Conservation (phyloP, 2,113 vertebrate species). For the Burhinus bistriatus region DNA sequence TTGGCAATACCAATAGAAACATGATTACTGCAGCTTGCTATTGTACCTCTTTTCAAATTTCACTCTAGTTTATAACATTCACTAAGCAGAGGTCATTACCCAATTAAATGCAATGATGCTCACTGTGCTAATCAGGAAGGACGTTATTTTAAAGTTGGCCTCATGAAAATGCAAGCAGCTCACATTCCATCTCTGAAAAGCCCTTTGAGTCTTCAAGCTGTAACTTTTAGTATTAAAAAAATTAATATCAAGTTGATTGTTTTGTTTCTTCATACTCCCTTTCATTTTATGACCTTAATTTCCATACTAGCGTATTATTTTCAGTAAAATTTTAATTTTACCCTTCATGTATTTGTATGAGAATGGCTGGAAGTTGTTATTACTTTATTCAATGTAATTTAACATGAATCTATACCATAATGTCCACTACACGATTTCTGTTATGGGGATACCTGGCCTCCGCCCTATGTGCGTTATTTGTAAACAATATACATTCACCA, state of each 20-base stretch:
- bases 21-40: conserved; percentile 64
- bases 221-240: conserved; percentile 33
- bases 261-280: conserved; percentile 30
- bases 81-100: conserved; percentile 67
- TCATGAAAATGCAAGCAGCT: conserved; percentile 52
- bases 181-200: conserved; percentile 25
- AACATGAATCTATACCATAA: not conserved
- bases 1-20: conserved; percentile 69
- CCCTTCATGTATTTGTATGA: not conserved
- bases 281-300: conserved; percentile 38
- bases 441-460: not conserved
- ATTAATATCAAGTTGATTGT: conserved; percentile 7
- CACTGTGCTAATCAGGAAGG: conserved; percentile 62
- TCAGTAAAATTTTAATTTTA: conserved; percentile 28
- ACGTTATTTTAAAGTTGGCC: conserved; percentile 55
- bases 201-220: conserved; percentile 3
- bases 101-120: conserved; percentile 67
- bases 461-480: not conserved
- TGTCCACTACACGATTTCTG: not conserved
- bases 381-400: not conserved
- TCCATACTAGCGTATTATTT: conserved; percentile 10
- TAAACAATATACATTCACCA: not conserved
- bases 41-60: conserved; percentile 64
- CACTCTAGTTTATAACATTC: conserved; percentile 58
- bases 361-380: not conserved